Evolutionary conservation across 2,797 vertebrate genomes (phyloP), one percentile per base, ranked within the genome.

Genomic region (Anguilla megastoma): DNA sequence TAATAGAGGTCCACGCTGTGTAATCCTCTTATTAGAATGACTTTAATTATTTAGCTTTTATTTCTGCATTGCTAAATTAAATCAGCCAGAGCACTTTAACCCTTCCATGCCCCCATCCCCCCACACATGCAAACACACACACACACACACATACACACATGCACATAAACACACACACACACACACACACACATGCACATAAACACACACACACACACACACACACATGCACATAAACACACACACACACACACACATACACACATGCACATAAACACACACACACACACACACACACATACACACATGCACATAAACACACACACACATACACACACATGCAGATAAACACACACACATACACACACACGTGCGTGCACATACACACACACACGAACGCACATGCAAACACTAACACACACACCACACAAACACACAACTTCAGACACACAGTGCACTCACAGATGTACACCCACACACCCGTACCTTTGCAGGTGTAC

Each of bases 21-120:
- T 93, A 94, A 93, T 93, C 93, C 91, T 89, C 91, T 89, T 91
- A 92, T 95, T 95, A 93, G 90, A 93, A 93, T 74, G 86, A 89
- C 90, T 94, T 92, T 63, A 93, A 95, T 95, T 93, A 94, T 94
- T 93, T 85, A 94, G 89, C 66, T 87, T 90, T 91, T 91, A 66
- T 92, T 86, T 90, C 88, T 86, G 87, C 91, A 91, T 90, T 89
- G 89, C 90, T 92, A 91, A 94, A 94, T 94, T 90, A 89, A 92
- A 95, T 90, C 86, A 94, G 92, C 92, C 90, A 91, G 89, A 86
- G 89, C 91, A 86, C 79, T 86, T 58, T 45, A 76, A 90, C 91
- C 93, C 90, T 83, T 86, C 69, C 83, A 21, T 86, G 88, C 85
- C 86, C 87, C 16, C 16, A 86, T 54, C 45, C 10, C 79, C 52